Conservation (phyloP, 2,888 invertebrate genomes). For the Latheticus oryzae region DNA sequence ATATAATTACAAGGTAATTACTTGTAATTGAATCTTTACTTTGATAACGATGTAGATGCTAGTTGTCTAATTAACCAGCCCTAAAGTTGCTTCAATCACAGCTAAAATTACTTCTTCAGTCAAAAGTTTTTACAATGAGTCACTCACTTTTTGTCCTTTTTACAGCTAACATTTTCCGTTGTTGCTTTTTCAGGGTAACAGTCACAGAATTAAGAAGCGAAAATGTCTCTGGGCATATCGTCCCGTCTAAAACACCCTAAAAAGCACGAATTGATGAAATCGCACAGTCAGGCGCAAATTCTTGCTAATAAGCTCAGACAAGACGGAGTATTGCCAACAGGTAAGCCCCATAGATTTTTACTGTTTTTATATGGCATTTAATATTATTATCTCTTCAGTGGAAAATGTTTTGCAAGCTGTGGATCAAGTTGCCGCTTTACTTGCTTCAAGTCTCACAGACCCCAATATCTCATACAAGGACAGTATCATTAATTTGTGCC, state of each 20-base stretch:
- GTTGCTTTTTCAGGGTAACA: slow-evolving; percentile 50
- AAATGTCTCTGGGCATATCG: slow-evolving; percentile 64
- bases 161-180: slow-evolving; percentile 29
- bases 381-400: slow-evolving; percentile 68
- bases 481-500: slow-evolving; percentile 81
- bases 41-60: neutral
- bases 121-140: slow-evolving; percentile 54
- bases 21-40: slow-evolving; percentile 14
- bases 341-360: no score
- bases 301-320: slow-evolving; percentile 64
- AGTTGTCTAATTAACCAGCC: slow-evolving; percentile 8
- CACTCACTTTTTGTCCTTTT: slow-evolving; percentile 50
- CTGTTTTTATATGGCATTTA: no score
- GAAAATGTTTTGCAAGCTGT: slow-evolving; percentile 86
- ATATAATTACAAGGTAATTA: slow-evolving; percentile 39
- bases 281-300: slow-evolving; percentile 64
- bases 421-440: slow-evolving; percentile 82
- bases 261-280: slow-evolving; percentile 63
- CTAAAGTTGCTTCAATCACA: neutral
- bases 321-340: slow-evolving; percentile 64
- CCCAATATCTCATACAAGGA: slow-evolving; percentile 72
- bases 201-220: slow-evolving; percentile 42
- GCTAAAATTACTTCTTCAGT: slow-evolving; percentile 28
- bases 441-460: slow-evolving; percentile 81
- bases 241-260: slow-evolving; percentile 63